phyloP scores from a whole-genome alignment of 2,888 invertebrate genomes.

The Ormyrus nitidulus region DNA sequence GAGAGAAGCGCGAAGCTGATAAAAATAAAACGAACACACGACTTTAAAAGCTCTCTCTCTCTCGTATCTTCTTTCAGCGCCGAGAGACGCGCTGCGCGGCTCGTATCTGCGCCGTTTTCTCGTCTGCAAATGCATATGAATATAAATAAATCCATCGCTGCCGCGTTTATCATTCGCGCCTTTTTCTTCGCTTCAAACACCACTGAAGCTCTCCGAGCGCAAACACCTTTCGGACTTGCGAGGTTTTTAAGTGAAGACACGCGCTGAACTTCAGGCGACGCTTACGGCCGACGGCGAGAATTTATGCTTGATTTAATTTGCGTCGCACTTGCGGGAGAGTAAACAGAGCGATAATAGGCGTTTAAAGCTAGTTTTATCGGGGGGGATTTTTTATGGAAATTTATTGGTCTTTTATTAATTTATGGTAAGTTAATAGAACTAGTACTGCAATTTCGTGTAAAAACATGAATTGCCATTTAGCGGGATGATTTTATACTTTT shows the following conservation, averaged over 20 bases:
- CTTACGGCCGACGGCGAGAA: not conserved
- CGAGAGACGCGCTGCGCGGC: no score
- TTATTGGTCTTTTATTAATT: no score
- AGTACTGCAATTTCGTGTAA: no score
- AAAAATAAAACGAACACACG: no score
- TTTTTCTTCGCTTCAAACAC: slow-evolving; percentile 4
- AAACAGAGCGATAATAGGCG: slow-evolving; percentile 1
- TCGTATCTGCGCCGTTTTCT: not conserved
- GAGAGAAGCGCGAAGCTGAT: no score
- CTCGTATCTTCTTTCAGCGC: no score
- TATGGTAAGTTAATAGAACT: no score
- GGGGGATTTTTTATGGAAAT: no score
- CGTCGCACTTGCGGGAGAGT: not conserved
- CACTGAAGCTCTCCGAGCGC: not conserved
- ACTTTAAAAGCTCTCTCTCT: no score
- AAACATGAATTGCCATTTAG: no score
- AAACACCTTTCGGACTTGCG: not conserved
- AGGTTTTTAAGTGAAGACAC: no score
- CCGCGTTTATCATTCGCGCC: not conserved
- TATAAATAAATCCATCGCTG: slow-evolving; percentile 19
- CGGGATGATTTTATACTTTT: no score
- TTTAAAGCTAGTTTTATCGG: not conserved
- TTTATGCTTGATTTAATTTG: slow-evolving; percentile 19
- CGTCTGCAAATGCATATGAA: not conserved
- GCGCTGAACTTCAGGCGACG: not conserved